Conservation (phyloP, 2,888 invertebrate species). For the Drosophila anomelani region DNA sequence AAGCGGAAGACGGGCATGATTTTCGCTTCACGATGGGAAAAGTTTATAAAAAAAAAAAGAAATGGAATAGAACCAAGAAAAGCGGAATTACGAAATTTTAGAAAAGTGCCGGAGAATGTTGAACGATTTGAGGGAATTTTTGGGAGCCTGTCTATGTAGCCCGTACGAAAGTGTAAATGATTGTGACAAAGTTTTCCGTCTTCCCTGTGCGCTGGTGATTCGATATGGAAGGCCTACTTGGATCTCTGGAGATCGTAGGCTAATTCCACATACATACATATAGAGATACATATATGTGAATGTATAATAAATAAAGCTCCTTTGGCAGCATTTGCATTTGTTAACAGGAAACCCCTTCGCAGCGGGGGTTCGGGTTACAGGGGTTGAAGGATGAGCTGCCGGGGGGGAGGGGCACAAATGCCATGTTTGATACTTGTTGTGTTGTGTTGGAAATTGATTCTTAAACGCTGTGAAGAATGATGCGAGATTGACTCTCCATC, state of each 20-base stretch:
- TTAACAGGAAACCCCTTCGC: constrained; percentile 25
- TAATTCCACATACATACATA: not conserved
- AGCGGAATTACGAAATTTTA: not conserved
- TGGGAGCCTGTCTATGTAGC: no score
- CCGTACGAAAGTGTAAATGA: not conserved
- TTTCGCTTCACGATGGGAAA: not conserved
- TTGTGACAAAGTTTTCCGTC: not conserved
- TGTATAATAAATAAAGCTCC: not conserved
- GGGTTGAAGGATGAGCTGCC: constrained; percentile 7
- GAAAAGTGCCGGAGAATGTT: not conserved
- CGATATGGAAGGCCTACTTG: not conserved
- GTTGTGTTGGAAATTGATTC: constrained; percentile 75
- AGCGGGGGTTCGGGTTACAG: not conserved
- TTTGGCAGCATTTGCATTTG: constrained; percentile 50
- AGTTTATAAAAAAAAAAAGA: no score
- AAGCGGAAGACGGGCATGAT: not conserved
- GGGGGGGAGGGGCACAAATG: constrained; percentile 8
- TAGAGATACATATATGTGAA: no score
- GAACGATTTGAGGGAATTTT: not conserved
- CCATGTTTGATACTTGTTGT: constrained; percentile 53
- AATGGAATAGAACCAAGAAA: not conserved
- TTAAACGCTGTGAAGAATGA: constrained; percentile 76
- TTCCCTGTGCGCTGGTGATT: not conserved
- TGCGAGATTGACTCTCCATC: constrained; percentile 62
- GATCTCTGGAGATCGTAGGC: not conserved